These are phyloP conservation scores for Hylaeus anthracinus DNA, from an alignment of 1,140 invertebrate genomes.

Conservation along the genomic window DNA sequence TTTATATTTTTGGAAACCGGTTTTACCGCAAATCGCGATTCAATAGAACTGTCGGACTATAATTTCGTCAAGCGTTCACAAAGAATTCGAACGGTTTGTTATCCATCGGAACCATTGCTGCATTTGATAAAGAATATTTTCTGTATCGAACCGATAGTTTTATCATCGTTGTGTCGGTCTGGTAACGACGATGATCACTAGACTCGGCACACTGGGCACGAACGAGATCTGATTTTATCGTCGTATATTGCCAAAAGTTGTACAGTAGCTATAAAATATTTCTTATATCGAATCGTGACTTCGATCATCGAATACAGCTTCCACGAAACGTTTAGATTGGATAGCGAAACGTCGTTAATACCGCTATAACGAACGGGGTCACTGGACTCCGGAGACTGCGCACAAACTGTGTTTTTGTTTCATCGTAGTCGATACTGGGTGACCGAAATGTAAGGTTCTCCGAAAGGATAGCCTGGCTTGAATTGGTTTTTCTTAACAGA, in stretches of 20 bases:
- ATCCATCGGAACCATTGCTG: too few species aligned
- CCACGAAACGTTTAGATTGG: background rate
- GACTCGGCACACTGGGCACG: too few species aligned
- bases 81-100: background rate
- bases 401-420: background rate
- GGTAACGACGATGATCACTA: too few species aligned
- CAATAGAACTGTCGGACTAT: too few species aligned
- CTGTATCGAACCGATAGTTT: too few species aligned
- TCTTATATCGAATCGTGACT: background rate
- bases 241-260: too few species aligned
- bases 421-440: slow-evolving; percentile 18
- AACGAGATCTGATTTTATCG: too few species aligned
- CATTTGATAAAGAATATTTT: too few species aligned
- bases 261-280: too few species aligned
- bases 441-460: background rate
- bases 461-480: background rate
- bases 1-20: background rate
- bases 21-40: too few species aligned
- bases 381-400: slow-evolving; percentile 27
- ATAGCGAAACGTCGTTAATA: background rate
- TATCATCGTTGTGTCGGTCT: too few species aligned
- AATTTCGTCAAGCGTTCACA: too few species aligned
- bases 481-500: slow-evolving; percentile 8
- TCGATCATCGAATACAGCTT: background rate
- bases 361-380: slow-evolving; percentile 20